phyloP scores from a whole-genome alignment of 2,113 vertebrate genomes.

The Phoenicopterus ruber region DNA sequence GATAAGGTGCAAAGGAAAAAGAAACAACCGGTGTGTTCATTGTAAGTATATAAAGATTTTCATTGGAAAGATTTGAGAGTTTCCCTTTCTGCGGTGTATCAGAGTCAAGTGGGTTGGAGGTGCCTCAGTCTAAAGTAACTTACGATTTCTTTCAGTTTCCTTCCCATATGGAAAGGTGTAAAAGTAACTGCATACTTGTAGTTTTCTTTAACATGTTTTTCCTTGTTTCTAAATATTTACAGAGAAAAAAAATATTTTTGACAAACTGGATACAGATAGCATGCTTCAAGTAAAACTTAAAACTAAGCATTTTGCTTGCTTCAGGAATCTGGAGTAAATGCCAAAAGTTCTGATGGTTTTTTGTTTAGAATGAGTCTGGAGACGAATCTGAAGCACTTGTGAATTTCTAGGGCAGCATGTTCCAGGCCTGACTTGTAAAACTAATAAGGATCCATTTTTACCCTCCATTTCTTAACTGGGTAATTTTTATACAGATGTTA shows the following conservation, averaged over 20 bases:
- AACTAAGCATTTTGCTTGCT: neutral
- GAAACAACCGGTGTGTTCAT: fast-evolving
- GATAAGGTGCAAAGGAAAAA: neutral
- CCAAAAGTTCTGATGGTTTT: neutral
- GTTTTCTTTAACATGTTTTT: neutral
- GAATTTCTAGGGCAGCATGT: neutral
- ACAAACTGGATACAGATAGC: neutral
- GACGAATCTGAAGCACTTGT: neutral
- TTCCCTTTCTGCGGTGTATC: neutral
- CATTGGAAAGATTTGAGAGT: neutral
- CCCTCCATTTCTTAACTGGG: too few species aligned
- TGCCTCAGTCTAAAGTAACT: neutral
- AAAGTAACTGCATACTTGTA: neutral
- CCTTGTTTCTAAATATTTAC: neutral
- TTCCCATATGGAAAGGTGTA: neutral
- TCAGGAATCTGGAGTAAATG: neutral
- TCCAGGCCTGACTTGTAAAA: neutral
- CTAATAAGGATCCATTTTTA: too few species aligned
- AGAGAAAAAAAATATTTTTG: neutral
- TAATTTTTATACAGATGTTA: neutral
- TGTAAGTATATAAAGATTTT: neutral
- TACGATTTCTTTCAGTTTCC: fast-evolving
- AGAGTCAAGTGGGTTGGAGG: neutral
- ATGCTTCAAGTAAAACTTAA: neutral
- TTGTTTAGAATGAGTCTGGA: neutral